phyloP scores from a whole-genome alignment of 2,113 vertebrate species.

The Pachyramphus minor region DNA sequence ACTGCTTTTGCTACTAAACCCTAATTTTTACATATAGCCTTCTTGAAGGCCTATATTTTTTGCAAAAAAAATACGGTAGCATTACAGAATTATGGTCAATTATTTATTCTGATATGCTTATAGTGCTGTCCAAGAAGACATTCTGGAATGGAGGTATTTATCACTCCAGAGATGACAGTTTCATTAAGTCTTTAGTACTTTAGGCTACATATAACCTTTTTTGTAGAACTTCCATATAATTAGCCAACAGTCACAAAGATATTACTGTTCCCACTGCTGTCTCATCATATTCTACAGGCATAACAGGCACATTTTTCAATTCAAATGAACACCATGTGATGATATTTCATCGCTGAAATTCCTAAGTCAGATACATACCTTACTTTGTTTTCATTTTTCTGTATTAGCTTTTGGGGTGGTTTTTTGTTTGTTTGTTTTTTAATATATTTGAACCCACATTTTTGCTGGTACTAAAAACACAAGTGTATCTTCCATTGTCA shows the following conservation, averaged over 20 bases:
- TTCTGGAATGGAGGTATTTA: background rate
- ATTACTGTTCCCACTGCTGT: background rate
- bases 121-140: background rate
- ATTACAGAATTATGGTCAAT: background rate
- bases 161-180: background rate
- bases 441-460: background rate
- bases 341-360: background rate
- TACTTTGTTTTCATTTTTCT: background rate
- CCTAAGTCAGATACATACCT: background rate
- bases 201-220: background rate
- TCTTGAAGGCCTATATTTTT: background rate
- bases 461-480: background rate
- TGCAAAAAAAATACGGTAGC: background rate
- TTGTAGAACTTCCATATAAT: slow-evolving; percentile 12
- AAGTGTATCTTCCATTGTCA: background rate
- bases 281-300: background rate
- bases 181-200: slow-evolving; percentile 40
- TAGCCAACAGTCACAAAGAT: slow-evolving; percentile 5
- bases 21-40: background rate
- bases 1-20: background rate
- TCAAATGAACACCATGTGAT: background rate
- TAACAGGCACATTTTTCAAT: background rate
- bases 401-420: background rate
- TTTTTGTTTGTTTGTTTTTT: background rate
- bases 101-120: background rate